These are phyloP conservation scores for Sakesphorus luctuosus DNA, from an alignment of 2,113 vertebrate genomes.

Conservation along the genomic window DNA sequence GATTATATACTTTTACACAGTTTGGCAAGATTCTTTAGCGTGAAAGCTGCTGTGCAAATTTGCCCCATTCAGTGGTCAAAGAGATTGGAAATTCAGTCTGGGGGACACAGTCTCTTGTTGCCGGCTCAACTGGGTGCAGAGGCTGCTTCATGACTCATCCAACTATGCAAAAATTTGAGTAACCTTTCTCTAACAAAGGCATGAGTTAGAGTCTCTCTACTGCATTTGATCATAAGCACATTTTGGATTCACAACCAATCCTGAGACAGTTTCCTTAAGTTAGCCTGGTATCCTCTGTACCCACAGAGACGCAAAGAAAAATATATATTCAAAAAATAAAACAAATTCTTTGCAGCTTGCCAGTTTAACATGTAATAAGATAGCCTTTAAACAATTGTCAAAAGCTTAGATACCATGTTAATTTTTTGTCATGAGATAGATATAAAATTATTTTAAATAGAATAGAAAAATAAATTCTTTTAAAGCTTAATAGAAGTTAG, in stretches of 20 bases:
- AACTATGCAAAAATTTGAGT: neutral
- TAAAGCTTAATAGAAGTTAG: neutral
- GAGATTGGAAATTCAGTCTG: neutral
- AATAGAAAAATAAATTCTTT: neutral
- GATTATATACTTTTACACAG: neutral
- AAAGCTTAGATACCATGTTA: neutral
- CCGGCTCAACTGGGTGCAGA: neutral
- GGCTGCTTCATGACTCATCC: neutral
- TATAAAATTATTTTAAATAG: neutral
- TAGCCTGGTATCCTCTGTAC: neutral
- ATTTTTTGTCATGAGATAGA: neutral
- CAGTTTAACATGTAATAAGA: neutral
- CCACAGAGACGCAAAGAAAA: neutral
- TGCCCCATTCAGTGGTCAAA: neutral
- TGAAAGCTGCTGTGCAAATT: neutral
- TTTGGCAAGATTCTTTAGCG: neutral
- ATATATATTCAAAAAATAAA: neutral
- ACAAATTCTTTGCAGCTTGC: neutral
- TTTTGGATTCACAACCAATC: neutral
- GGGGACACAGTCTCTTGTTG: accelerated
- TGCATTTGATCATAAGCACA: neutral
- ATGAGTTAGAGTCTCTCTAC: accelerated
- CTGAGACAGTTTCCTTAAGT: neutral
- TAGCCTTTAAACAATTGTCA: neutral
- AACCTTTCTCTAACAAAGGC: neutral